Base-by-base conservation (phyloP, 2,113 vertebrate genomes). In the Toxotes chatareus region DNA sequence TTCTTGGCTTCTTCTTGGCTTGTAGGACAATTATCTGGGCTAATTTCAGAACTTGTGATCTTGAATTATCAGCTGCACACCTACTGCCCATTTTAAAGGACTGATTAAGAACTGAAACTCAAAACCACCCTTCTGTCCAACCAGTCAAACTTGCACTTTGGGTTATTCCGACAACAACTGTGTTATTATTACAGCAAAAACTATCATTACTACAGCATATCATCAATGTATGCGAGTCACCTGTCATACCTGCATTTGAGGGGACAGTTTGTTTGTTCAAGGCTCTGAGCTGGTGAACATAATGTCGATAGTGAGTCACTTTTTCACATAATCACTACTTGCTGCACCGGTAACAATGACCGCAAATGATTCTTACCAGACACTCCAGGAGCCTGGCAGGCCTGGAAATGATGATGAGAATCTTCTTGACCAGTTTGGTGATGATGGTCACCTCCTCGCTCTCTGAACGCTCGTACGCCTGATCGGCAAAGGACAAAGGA, bases 401-500 rank as follows among this genome's bases (percentile, higher is more conserved):
- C 12, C 97, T 94, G 3, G 98, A 97, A 85, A 99, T 98, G 86
- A 99, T 95, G 85, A 99, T 97, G 61, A 99, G 95, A 64, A 99
- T 93, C 89, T 97, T 98, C 91, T 97, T 97, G 64, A 97, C 97
- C 27, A 99, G 87, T 79, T 98, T 97, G 65, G 95, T 94, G 0
- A 99, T 96, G 83, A 97, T 94, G 85, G 95, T 90, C 31, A 99
- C 96, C 82, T 98, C 98, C 80, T 97, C 96, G 0, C 98, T 98
- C 92, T 98, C 97, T 0, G 98, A 98, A 10, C 98, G 96, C 74
- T 98, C 96, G 0, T 96, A 97, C 0, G 98, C 98, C 98, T 99
- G 88, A 79, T 42, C 1, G 17, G 62, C 11, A 64, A 62, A 73
- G 34, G 21, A 89, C 60, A 82, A 34, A 87, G 7, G 27, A 67